Evolutionary conservation across 2,797 vertebrate genomes (phyloP).

Genomic region (Prunella strophiata): DNA sequence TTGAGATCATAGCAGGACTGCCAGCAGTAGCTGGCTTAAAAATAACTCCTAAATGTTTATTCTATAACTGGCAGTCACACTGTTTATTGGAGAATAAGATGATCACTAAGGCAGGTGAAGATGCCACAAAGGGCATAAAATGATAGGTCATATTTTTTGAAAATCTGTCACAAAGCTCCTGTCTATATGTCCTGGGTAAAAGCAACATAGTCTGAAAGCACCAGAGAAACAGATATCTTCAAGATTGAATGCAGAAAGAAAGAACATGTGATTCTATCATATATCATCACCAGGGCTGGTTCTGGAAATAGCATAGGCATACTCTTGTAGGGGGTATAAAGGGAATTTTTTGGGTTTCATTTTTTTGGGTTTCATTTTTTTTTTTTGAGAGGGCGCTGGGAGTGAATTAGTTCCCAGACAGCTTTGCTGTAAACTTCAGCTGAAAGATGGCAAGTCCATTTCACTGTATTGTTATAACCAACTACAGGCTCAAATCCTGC

Average conservation of each 20-base stretch:
- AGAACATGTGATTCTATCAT: not conserved
- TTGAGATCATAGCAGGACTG: not conserved
- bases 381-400: accelerated
- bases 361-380: too few relatives aligned
- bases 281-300: not conserved
- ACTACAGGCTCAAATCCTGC: not conserved
- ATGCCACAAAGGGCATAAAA: not conserved
- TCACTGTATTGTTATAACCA: not conserved
- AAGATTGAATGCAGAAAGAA: not conserved
- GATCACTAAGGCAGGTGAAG: not conserved
- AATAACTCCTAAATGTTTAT: not conserved
- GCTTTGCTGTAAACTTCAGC: not conserved
- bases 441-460: not conserved
- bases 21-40: not conserved
- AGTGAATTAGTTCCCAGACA: not conserved
- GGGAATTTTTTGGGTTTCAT: not conserved
- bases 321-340: not conserved
- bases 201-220: not conserved
- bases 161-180: not conserved
- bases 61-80: not conserved
- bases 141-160: not conserved
- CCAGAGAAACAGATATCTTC: not conserved
- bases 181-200: not conserved
- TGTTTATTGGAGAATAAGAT: not conserved
- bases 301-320: not conserved